phyloP scores from a whole-genome alignment of 92 coral and sea anemone species.

The Nematostella vectensis region DNA sequence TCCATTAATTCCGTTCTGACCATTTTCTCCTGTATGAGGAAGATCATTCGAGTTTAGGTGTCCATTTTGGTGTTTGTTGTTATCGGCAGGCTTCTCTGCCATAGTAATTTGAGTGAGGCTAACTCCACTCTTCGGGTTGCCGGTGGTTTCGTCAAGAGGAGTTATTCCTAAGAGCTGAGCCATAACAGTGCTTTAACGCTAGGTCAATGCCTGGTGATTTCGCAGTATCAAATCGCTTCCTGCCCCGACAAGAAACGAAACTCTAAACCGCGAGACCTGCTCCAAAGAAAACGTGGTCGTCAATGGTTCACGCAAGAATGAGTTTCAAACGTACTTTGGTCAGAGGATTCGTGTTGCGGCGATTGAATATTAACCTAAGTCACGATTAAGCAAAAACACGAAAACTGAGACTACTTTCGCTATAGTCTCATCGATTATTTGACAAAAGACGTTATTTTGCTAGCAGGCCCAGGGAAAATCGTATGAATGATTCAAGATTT shows the following conservation, averaged over 20 bases:
- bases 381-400: background rate
- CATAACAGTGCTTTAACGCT: background rate
- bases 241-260: conserved; percentile 14
- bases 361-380: background rate
- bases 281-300: conserved; percentile 2
- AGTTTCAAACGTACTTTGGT: conserved; percentile 18
- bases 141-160: background rate
- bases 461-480: background rate
- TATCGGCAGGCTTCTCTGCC: conserved; percentile 2
- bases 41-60: background rate
- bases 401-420: background rate
- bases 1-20: conserved; percentile 19
- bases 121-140: conserved; percentile 2
- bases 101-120: conserved; percentile 15
- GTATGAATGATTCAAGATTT: conserved; percentile 26
- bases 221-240: no score
- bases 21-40: conserved; percentile 9
- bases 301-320: conserved; percentile 17
- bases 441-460: no score
- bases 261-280: background rate
- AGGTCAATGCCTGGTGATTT: no score
- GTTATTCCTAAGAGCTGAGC: background rate
- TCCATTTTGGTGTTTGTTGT: background rate
- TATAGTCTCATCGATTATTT: background rate
- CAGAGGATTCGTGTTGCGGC: no score